These are phyloP conservation scores for Falcunculus frontatus DNA, from an alignment of 2,113 vertebrate genomes.

Conservation along the genomic window DNA sequence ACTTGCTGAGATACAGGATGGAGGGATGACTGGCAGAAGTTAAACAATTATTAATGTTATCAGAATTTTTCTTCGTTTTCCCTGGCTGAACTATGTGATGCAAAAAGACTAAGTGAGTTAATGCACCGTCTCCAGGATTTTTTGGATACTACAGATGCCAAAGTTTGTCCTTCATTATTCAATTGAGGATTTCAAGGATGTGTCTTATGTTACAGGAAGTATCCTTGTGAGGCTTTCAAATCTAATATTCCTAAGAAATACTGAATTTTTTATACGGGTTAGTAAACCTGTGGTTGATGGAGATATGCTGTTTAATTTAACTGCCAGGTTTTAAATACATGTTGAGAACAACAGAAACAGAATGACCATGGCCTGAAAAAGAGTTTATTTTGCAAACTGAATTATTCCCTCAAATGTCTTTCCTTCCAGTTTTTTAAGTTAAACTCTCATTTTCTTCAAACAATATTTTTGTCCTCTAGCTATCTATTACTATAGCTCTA, in stretches of 20 bases:
- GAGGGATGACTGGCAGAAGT: neutral
- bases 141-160: neutral
- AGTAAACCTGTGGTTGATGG: neutral
- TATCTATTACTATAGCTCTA: neutral
- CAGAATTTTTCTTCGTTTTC: neutral
- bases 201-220: neutral
- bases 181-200: neutral
- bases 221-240: neutral
- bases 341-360: neutral
- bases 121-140: neutral
- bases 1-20: neutral
- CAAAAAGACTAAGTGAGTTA: neutral
- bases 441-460: neutral
- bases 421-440: neutral
- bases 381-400: neutral
- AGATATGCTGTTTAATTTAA: neutral
- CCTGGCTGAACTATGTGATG: neutral
- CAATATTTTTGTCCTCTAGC: neutral
- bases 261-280: neutral
- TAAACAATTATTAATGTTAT: neutral
- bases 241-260: neutral
- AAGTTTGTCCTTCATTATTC: neutral
- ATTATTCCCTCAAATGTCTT: neutral
- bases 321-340: neutral
- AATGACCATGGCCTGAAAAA: neutral